These are phyloP conservation scores for Upupa epops DNA, from an alignment of 2,113 vertebrate genomes.

Conservation along the genomic window DNA sequence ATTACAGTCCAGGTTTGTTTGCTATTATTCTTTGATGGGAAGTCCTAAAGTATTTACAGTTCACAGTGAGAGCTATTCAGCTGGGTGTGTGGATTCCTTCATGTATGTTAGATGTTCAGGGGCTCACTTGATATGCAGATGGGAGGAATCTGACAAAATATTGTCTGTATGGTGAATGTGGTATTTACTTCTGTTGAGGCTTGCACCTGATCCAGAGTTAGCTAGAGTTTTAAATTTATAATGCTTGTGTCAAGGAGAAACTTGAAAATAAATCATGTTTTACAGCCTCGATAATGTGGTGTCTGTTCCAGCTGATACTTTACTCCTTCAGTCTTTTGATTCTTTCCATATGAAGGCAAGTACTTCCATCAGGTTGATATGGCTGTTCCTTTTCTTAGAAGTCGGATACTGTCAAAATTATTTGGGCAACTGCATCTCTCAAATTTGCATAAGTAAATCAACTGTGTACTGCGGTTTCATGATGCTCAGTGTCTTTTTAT, in stretches of 20 bases:
- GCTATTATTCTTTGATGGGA: conserved; percentile 21
- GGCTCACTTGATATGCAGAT: neutral
- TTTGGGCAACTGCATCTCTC: conserved; percentile 16
- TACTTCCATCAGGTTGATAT: conserved; percentile 42
- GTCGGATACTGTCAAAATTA: conserved; percentile 34
- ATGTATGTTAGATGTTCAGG: neutral
- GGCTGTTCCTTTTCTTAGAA: conserved; percentile 38
- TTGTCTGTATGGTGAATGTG: neutral
- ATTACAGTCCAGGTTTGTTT: conserved; percentile 45
- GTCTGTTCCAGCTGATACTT: conserved; percentile 63
- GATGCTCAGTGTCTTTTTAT: conserved; percentile 61
- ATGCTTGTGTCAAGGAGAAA: conserved; percentile 65
- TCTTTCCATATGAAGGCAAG: conserved; percentile 76
- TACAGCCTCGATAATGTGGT: conserved; percentile 65
- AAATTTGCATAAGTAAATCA: conserved; percentile 70
- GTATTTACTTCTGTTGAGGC: conserved; percentile 45
- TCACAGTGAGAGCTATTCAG: conserved; percentile 7
- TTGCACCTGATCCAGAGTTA: conserved; percentile 54
- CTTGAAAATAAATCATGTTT: conserved; percentile 70
- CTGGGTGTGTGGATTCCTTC: conserved; percentile 13
- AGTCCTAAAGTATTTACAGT: conserved; percentile 27
- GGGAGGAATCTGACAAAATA: neutral
- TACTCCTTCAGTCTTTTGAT: conserved; percentile 67
- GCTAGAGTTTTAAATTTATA: conserved; percentile 61
- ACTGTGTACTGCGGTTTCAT: conserved; percentile 44